Percentiles rank a stretch among this genome's conserved stretches.
Evolutionary conservation across 2,797 vertebrate genomes (phyloP).

Genomic region (Scomberomorus guttatus): DNA sequence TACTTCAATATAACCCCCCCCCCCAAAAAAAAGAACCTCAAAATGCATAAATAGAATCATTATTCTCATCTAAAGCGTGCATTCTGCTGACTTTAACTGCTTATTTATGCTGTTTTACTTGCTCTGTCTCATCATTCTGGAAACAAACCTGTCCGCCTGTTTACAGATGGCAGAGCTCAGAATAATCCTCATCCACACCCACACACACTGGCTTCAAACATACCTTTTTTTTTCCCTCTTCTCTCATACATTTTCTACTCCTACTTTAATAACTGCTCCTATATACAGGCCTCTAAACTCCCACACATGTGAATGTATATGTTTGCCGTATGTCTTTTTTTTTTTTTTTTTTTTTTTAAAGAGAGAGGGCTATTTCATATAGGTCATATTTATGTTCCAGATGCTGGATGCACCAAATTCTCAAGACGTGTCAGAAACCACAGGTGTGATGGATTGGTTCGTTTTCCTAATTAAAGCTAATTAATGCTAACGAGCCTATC

Average conservation of each 20-base stretch:
- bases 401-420: conserved; percentile 14
- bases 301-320: conserved; percentile 37
- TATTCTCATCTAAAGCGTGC: conserved; percentile 44
- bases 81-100: conserved; percentile 64
- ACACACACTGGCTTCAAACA: conserved; percentile 50
- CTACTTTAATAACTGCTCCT: conserved; percentile 53
- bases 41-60: conserved; percentile 38
- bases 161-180: conserved; percentile 70
- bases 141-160: conserved; percentile 74
- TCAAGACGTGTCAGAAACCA: conserved; percentile 33
- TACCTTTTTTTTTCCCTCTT: conserved; percentile 18
- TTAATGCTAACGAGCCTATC: conserved; percentile 81
- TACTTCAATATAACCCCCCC: conserved; percentile 11
- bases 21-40: background rate
- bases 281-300: conserved; percentile 45
- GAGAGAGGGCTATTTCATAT: background rate
- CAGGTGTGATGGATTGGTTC: conserved; percentile 70
- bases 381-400: background rate
- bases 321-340: conserved; percentile 1
- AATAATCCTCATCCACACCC: conserved; percentile 72
- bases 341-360: no score
- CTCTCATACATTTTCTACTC: conserved; percentile 37
- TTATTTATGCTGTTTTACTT: conserved; percentile 62
- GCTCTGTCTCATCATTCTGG: conserved; percentile 55
- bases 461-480: conserved; percentile 74